These are phyloP conservation scores for Leguminivora glycinivorella DNA, from an alignment of 1,140 invertebrate genomes.

Conservation along the genomic window DNA sequence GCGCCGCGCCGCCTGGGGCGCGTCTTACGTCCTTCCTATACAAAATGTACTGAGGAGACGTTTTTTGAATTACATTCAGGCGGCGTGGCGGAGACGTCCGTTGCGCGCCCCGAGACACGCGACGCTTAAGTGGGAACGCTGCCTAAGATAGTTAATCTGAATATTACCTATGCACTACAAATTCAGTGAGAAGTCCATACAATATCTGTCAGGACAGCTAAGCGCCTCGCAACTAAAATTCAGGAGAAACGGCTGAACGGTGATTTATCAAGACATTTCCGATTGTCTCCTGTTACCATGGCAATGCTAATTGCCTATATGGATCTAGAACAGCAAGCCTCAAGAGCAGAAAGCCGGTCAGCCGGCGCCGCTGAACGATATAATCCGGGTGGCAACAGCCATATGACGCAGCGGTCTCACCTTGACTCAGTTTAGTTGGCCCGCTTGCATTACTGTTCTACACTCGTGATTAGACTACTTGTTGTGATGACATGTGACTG, in stretches of 20 bases:
- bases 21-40: too few relatives aligned
- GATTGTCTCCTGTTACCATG: not conserved
- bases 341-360: not conserved
- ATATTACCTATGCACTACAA: too few relatives aligned
- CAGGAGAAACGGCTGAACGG: not conserved
- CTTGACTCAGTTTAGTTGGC: conserved; percentile 71
- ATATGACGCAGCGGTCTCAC: conserved; percentile 60
- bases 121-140: too few relatives aligned
- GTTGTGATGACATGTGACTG: conserved; percentile 24
- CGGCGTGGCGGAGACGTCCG: too few relatives aligned
- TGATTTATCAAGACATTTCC: not conserved
- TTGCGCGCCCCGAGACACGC: too few relatives aligned
- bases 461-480: conserved; percentile 56
- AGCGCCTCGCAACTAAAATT: not conserved
- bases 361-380: conserved; percentile 25
- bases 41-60: too few relatives aligned
- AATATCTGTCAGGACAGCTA: not conserved
- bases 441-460: conserved; percentile 60
- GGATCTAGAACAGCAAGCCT: conserved; percentile 3
- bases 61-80: too few relatives aligned
- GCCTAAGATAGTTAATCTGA: too few relatives aligned
- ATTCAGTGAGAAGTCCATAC: not conserved
- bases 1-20: too few relatives aligned
- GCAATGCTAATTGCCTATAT: not conserved
- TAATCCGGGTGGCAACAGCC: conserved; percentile 70